Evolutionary conservation across 2,888 invertebrate genomes (phyloP).

Genomic region (Diplazon laetatorius): DNA sequence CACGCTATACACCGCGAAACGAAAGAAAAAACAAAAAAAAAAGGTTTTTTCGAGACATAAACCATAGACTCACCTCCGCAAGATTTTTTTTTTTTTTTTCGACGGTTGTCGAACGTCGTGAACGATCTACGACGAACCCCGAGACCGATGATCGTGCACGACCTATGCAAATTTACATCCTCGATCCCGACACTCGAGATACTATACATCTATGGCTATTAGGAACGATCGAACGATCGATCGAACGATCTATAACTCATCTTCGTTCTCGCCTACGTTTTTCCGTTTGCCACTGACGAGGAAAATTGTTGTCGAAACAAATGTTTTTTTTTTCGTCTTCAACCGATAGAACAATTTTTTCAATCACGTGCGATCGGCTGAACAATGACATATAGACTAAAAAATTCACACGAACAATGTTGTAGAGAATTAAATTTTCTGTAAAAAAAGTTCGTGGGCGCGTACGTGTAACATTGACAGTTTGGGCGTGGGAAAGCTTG

Average conservation of each 20-base stretch:
- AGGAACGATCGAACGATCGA: slow-evolving; percentile 34
- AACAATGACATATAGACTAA: too few relatives aligned
- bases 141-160: slow-evolving; percentile 69
- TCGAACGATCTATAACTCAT: not conserved
- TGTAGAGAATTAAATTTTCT: too few relatives aligned
- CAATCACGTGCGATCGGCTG: too few relatives aligned
- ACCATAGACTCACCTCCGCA: slow-evolving; percentile 33
- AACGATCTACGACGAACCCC: slow-evolving; percentile 35
- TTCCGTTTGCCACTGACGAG: slow-evolving; percentile 25
- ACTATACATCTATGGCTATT: slow-evolving; percentile 39
- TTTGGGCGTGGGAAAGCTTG: too few relatives aligned
- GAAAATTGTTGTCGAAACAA: slow-evolving; percentile 29
- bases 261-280: not conserved
- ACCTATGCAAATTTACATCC: slow-evolving; percentile 73
- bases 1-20: slow-evolving; percentile 68
- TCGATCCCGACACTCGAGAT: slow-evolving; percentile 41
- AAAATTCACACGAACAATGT: too few relatives aligned
- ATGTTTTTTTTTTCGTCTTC: too few relatives aligned
- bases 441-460: too few relatives aligned
- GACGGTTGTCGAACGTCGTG: slow-evolving; percentile 62
- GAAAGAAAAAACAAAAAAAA: too few relatives aligned
- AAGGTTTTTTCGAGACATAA: slow-evolving; percentile 44
- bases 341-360: too few relatives aligned
- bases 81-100: too few relatives aligned
- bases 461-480: too few relatives aligned